These are phyloP conservation scores for Eulemur rubriventer DNA, from an alignment of 2,797 vertebrate species.

Conservation along the genomic window DNA sequence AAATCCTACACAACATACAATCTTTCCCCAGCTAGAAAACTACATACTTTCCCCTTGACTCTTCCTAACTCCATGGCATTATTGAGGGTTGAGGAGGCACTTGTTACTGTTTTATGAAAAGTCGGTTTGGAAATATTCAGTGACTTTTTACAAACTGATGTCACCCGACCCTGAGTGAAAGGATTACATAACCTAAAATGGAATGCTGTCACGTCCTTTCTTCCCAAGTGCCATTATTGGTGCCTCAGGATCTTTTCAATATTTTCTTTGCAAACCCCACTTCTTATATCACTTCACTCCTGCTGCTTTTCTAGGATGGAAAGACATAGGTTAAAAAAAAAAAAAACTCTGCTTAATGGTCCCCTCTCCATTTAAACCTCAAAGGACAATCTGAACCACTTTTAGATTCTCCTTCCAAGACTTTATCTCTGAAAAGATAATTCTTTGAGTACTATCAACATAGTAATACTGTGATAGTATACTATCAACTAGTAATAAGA, in stretches of 20 bases:
- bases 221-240: constrained; percentile 61
- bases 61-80: constrained; percentile 62
- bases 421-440: constrained; percentile 38
- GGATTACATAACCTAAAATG: constrained; percentile 68
- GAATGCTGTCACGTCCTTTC: constrained; percentile 41
- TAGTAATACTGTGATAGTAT: no score
- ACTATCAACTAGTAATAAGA: constrained; percentile 8
- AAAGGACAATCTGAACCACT: constrained; percentile 4
- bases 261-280: constrained; percentile 45
- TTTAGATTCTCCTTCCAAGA: constrained; percentile 41
- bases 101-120: constrained; percentile 74
- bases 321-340: constrained; percentile 19
- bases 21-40: constrained; percentile 63
- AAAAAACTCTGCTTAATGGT: not conserved
- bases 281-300: constrained; percentile 41
- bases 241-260: constrained; percentile 32
- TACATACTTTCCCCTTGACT: constrained; percentile 48
- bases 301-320: constrained; percentile 35
- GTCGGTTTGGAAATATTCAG: constrained; percentile 62
- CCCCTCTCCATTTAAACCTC: not conserved
- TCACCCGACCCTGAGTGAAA: constrained; percentile 75
- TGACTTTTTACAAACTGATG: constrained; percentile 67
- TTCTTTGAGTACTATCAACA: not conserved
- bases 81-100: constrained; percentile 73
- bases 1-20: constrained; percentile 49